These are phyloP conservation scores for Xestia sexstrigata DNA, from an alignment of 2,888 invertebrate species.

Conservation along the genomic window DNA sequence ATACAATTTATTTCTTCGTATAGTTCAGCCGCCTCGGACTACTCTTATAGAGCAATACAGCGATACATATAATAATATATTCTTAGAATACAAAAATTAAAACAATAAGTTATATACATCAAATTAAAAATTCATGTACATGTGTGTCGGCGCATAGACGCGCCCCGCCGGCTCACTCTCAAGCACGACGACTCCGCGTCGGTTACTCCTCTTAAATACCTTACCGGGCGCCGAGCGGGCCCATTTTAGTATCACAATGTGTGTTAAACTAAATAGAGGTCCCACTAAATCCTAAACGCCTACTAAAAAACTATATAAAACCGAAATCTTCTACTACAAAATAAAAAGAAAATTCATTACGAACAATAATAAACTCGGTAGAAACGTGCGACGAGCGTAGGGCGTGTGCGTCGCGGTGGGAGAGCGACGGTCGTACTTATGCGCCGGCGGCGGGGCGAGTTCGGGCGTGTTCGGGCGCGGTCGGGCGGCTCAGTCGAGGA, in stretches of 20 bases:
- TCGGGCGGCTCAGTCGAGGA: slow-evolving; percentile 74
- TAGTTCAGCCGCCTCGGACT: slow-evolving; percentile 71
- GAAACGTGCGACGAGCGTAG: slow-evolving; percentile 54
- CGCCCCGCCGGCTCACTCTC: slow-evolving; percentile 32
- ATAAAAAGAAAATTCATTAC: slow-evolving; percentile 76
- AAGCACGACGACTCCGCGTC: slow-evolving; percentile 44
- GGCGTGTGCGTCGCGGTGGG: slow-evolving; percentile 46
- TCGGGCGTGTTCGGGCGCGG: slow-evolving; percentile 39
- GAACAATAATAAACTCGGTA: slow-evolving; percentile 72
- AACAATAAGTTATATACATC: slow-evolving; percentile 86
- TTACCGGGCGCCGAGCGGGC: slow-evolving; percentile 84
- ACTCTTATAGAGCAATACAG: slow-evolving; percentile 82
- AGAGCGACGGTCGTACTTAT: slow-evolving; percentile 67
- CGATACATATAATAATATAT: slow-evolving; percentile 78
- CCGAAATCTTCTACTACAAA: slow-evolving; percentile 79
- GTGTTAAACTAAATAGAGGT: slow-evolving; percentile 85
- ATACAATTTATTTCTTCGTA: slow-evolving; percentile 68
- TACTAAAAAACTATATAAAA: slow-evolving; percentile 82
- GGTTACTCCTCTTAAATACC: slow-evolving; percentile 79
- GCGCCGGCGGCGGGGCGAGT: slow-evolving; percentile 37
- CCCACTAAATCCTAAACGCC: slow-evolving; percentile 81
- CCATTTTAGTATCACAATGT: slow-evolving; percentile 88
- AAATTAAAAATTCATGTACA: slow-evolving; percentile 88
- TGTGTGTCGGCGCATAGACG: slow-evolving; percentile 37
- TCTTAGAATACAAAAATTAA: slow-evolving; percentile 86